Base-by-base conservation (phyloP, 2,113 vertebrate species). In the Gorsachius goisagi region DNA sequence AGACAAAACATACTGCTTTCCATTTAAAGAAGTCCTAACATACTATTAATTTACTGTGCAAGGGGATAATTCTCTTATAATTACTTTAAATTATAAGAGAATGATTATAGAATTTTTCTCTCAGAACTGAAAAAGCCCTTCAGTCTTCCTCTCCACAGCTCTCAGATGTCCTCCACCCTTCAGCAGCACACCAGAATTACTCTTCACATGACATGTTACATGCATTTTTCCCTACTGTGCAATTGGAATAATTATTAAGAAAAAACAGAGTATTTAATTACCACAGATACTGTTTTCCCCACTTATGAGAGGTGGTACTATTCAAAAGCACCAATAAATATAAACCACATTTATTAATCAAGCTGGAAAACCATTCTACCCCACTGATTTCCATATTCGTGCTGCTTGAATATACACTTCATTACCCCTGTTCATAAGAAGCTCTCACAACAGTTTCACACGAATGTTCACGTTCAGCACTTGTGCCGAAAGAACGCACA, bases 381-480 rank as follows among this genome's bases (percentile, higher is more conserved):
- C 90, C 49, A 88, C 28, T 63, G 64, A 87, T 75, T 93, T 90
- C 86, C 85, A 83, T 52, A 89, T 87, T 52, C 69, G 45, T 75
- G 49, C 75, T 79, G 49, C 63, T 45, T 78, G 83, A 88, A 91
- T 86, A 95, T 60, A 82, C 80, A 93, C 76, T 93, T 95, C 60
- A 97, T 11, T 71, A 86, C 73, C 75, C 50, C 44, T 78, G 17
- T 74, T 87, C 84, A 71, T 41, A 67, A 73, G 59, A 15, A 71
- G 19, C 17, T 14, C 75, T 96, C 49, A 13, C 58, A 96, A 88
- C 59, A 37, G 33, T 93, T 94, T 73, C 86, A 69, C 18, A 6
- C 55, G 8, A 77, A 81, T 83, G 78, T 47, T 86, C 33, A 44
- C 81, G 89, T 76, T 74, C 91, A 71, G 67, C 50, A 67, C 27